phyloP scores from a whole-genome alignment of 1,140 invertebrate genomes.

The Sweltsa coloradensis region DNA sequence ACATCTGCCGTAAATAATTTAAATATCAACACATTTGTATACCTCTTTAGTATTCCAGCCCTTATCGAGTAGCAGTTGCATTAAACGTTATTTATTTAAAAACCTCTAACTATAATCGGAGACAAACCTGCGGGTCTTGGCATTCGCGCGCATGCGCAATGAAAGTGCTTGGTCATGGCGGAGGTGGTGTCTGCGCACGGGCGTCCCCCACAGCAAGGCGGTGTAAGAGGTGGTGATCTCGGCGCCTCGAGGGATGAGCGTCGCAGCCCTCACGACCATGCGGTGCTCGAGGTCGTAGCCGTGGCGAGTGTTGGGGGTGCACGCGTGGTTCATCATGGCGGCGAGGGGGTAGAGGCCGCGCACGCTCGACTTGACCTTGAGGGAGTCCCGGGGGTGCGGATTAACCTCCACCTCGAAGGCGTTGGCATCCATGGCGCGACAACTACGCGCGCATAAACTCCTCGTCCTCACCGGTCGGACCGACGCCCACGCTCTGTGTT shows the following conservation, averaged over 20 bases:
- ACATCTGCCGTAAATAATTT: not conserved
- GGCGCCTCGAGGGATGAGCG: conserved; percentile 44
- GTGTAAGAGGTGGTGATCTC: conserved; percentile 64
- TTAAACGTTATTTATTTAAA: not conserved
- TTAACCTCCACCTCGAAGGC: conserved; percentile 47
- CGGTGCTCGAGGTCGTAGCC: conserved; percentile 40
- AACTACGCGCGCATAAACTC: conserved; percentile 42
- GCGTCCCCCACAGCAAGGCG: conserved; percentile 57
- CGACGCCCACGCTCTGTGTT: not conserved
- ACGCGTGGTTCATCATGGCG: conserved; percentile 61
- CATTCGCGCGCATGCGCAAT: conserved; percentile 58
- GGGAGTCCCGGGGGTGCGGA: conserved; percentile 27
- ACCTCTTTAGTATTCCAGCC: not conserved
- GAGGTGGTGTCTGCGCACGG: conserved; percentile 47
- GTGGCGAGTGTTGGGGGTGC: conserved; percentile 59
- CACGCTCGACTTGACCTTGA: conserved; percentile 30
- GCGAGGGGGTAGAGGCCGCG: conserved; percentile 60
- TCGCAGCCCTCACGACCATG: conserved; percentile 48
- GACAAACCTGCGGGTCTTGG: conserved; percentile 45
- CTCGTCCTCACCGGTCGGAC: conserved; percentile 34
- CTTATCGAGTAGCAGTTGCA: not conserved
- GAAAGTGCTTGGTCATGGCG: conserved; percentile 59
- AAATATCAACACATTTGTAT: not conserved
- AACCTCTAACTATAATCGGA: not conserved
- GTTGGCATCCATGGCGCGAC: conserved; percentile 56